Evolutionary conservation across 2,888 invertebrate genomes (phyloP), one percentile per base, ranked within the genome.

Genomic region (Carcina quercana): DNA sequence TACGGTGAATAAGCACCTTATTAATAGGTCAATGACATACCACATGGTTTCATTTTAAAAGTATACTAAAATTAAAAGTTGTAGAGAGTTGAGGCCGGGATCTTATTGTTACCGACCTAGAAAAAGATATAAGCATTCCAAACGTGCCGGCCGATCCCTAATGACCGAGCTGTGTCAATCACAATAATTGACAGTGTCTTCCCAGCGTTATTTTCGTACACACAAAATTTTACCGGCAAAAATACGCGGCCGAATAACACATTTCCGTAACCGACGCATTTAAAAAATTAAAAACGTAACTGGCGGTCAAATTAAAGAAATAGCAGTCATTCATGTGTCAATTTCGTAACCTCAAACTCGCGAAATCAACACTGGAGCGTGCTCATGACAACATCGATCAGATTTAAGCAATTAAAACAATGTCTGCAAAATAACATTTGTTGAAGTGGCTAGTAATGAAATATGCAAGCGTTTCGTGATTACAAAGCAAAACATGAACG

Each of bases 81-180:
- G 6, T 13, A 11, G n/a, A 14, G 34, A 15, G 12, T 6, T 12
- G n/a, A 19, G 12, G 3, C 24, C 25, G 14, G 30, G 10, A 30
- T 30, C 30, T 22, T 30, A 32, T 30, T 34, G 37, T 34, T 22
- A 22, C 30, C n/a, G 32, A 13, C 13, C 28, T 25, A 27, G 27
- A 30, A 33, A 35, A 26, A 34, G n/a, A n/a, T 31, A 30, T 13
- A 33, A 25, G 35, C 32, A 39, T 36, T 42, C 39, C 35, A 28
- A 24, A 29, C 25, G 26, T 21, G 45, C 43, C 35, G 30, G 40
- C 33, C 39, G 42, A 40, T 27, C 40, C 64, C 61, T 79, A 80
- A 80, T 73, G 79, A 78, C 73, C 70, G 55, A 63, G 57, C 60
- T 61, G 56, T 75, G 79, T 80, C 80, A 78, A 80, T 80, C 80